Evolutionary conservation across 2,797 vertebrate genomes (phyloP).

Genomic region (Paramormyrops hopkinsi): DNA sequence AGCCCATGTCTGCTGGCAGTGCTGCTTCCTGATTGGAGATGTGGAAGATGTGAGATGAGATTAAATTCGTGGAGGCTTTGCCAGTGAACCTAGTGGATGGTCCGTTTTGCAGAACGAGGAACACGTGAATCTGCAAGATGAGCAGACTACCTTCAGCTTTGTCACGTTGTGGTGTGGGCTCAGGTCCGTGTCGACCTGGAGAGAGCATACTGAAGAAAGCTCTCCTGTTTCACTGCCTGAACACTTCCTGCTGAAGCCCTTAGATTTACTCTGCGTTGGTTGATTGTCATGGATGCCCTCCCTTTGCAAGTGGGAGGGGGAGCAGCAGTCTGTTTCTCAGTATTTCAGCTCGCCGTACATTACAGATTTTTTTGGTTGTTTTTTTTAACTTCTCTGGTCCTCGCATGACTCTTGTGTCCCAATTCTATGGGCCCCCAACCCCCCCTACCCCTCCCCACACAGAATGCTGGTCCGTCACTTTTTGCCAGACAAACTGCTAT

Average conservation of each 20-base stretch:
- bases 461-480: conserved; percentile 68
- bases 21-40: background rate
- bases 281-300: background rate
- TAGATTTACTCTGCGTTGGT: background rate
- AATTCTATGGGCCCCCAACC: conserved; percentile 52
- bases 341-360: background rate
- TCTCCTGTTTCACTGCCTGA: background rate
- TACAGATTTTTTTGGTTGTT: conserved; percentile 30
- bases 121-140: background rate
- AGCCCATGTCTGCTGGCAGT: background rate
- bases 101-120: background rate
- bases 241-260: background rate
- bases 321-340: background rate
- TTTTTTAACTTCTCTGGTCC: conserved; percentile 39
- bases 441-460: conserved; percentile 43
- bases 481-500: conserved; percentile 66
- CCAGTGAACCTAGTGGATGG: background rate
- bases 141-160: background rate
- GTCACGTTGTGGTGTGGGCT: background rate
- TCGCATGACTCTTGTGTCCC: conserved; percentile 60
- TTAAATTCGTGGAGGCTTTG: background rate
- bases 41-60: background rate
- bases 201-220: background rate
- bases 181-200: background rate
- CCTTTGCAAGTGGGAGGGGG: background rate